Percentiles rank a stretch among this genome's conserved stretches.
Evolutionary conservation across 1,140 invertebrate genomes (phyloP).

Genomic region (Triops longicaudatus): DNA sequence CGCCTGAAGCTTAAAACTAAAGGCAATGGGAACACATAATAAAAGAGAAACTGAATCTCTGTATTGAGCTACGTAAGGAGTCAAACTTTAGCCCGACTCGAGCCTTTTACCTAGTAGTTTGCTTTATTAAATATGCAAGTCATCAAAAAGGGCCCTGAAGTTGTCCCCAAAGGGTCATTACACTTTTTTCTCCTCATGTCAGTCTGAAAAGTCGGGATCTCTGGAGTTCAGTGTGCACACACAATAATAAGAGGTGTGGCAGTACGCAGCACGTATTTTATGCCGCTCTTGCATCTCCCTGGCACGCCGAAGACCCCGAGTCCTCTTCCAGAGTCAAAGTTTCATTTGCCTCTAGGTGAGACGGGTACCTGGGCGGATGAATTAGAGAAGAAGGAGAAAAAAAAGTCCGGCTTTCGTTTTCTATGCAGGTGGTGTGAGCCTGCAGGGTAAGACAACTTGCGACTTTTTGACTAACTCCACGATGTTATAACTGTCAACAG

Average conservation of each 20-base stretch:
- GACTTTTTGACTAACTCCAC: too few relatives aligned
- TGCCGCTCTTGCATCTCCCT: neutral
- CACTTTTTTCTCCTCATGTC: neutral
- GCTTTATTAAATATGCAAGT: conserved; percentile 12
- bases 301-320: neutral
- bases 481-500: too few relatives aligned
- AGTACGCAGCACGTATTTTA: neutral
- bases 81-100: neutral
- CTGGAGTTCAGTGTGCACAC: neutral
- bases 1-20: too few relatives aligned
- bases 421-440: neutral
- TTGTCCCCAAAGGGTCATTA: neutral
- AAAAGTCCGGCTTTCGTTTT: neutral
- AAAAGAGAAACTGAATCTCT: too few relatives aligned
- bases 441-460: neutral
- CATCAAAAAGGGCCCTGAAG: neutral
- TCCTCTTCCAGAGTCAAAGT: neutral
- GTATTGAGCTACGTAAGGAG: too few relatives aligned
- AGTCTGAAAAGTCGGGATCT: neutral
- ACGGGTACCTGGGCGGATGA: neutral
- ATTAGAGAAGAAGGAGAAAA: neutral
- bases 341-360: conserved; percentile 3
- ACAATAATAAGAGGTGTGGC: neutral
- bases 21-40: too few relatives aligned
- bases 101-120: neutral